Evolutionary conservation across 2,888 invertebrate species (phyloP).

Genomic region (Lycocerus yunnanus): DNA sequence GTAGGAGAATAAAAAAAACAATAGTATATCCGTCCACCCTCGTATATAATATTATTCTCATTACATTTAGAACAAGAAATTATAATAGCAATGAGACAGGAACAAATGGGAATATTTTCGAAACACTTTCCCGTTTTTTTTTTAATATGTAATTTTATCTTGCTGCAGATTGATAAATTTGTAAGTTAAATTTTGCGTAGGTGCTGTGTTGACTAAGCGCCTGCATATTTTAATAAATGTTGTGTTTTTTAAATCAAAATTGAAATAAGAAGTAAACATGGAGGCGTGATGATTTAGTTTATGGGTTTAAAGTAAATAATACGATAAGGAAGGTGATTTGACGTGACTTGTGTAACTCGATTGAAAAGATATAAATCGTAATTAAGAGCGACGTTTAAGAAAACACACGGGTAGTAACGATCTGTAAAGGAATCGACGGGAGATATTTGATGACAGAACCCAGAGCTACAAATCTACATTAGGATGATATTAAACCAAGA

Average conservation of each 20-base stretch:
- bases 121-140: background rate
- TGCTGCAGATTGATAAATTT: background rate
- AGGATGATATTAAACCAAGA: constrained; percentile 34
- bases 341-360: constrained; percentile 34
- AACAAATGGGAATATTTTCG: background rate
- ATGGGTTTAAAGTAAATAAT: background rate
- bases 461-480: constrained; percentile 39
- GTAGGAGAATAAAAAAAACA: no score
- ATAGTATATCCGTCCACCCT: no score
- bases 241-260: background rate
- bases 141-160: background rate
- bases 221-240: background rate
- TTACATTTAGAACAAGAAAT: no score
- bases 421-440: constrained; percentile 26
- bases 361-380: constrained; percentile 43
- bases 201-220: background rate
- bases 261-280: background rate
- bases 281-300: constrained; percentile 5
- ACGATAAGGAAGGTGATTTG: background rate
- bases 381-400: constrained; percentile 37
- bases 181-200: background rate
- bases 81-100: background rate
- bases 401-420: constrained; percentile 31
- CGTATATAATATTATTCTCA: no score
- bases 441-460: constrained; percentile 26